Percentiles rank a stretch among this genome's conserved stretches.
These are phyloP conservation scores for Pachymerium ferrugineum DNA, from an alignment of 2,888 invertebrate genomes.

Conservation along the genomic window DNA sequence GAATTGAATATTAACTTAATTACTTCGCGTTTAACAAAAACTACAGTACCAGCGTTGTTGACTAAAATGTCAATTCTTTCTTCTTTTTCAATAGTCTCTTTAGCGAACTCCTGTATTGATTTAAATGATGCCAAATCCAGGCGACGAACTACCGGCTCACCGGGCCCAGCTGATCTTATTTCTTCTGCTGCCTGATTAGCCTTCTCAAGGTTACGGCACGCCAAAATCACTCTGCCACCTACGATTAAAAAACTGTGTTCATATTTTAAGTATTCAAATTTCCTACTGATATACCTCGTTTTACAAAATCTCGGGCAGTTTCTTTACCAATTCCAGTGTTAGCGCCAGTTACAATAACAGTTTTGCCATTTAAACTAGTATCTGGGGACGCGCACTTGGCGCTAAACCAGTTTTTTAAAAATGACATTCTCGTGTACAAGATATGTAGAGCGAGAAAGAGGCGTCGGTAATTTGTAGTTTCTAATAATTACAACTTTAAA, in stretches of 20 bases:
- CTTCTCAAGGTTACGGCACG: conserved; percentile 68
- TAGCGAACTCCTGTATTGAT: neutral
- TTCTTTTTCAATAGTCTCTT: neutral
- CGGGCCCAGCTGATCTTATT: conserved; percentile 3
- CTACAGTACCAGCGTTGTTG: neutral
- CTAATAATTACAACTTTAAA: no score
- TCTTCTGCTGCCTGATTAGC: conserved; percentile 51
- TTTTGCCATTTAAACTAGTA: neutral
- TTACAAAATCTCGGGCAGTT: conserved; percentile 48
- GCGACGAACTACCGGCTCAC: neutral
- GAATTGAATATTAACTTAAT: neutral
- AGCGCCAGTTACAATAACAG: conserved; percentile 50
- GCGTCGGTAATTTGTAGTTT: no score
- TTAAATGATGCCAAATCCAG: neutral
- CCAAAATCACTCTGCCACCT: conserved; percentile 75
- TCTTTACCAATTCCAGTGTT: conserved; percentile 49
- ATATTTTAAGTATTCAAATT: no score
- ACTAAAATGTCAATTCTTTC: no score
- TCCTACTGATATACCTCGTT: no score
- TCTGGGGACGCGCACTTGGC: neutral
- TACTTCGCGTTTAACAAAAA: no score
- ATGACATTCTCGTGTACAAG: no score
- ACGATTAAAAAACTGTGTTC: no score
- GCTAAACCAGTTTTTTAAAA: no score
- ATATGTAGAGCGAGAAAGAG: no score